Evolutionary conservation across 2,797 vertebrate species (phyloP).

Genomic region (Amblyopsis hoosieri): DNA sequence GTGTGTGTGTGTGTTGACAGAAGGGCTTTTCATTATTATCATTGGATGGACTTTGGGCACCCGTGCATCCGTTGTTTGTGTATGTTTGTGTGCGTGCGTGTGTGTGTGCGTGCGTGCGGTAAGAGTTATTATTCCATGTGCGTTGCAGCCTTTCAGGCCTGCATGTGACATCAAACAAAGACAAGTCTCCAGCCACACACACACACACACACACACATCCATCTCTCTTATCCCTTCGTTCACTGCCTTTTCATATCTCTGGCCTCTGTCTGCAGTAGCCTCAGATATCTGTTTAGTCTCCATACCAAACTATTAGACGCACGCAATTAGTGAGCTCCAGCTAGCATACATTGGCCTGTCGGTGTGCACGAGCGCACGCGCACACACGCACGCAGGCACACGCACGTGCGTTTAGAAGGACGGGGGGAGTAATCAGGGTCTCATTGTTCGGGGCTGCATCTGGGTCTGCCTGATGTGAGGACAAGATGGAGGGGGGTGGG

Average conservation of each 20-base stretch:
- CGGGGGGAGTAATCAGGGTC: constrained; percentile 49
- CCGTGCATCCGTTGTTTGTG: constrained; percentile 4
- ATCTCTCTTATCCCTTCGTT: constrained; percentile 48
- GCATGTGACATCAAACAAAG: constrained; percentile 73
- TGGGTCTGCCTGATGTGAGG: constrained; percentile 45
- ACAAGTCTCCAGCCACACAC: constrained; percentile 40
- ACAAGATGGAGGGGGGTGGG: constrained; percentile 15
- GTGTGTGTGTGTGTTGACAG: not conserved
- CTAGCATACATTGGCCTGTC: constrained; percentile 52
- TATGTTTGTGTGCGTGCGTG: not conserved
- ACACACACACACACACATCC: constrained; percentile 8
- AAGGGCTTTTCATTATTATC: constrained; percentile 8
- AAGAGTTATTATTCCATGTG: constrained; percentile 64
- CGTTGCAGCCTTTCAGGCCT: constrained; percentile 56
- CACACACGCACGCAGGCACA: constrained; percentile 21
- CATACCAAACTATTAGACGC: constrained; percentile 61
- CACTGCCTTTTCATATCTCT: constrained; percentile 57
- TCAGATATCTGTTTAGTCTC: constrained; percentile 67
- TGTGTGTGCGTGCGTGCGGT: constrained; percentile 24
- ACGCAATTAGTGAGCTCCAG: constrained; percentile 57
- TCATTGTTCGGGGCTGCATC: constrained; percentile 59
- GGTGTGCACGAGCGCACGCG: constrained; percentile 23
- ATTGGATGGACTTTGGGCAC: constrained; percentile 3
- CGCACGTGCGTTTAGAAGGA: constrained; percentile 21
- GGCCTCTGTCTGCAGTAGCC: constrained; percentile 63